Evolutionary conservation across 2,888 invertebrate species (phyloP).

Genomic region (Acanthoscelides obtectus): DNA sequence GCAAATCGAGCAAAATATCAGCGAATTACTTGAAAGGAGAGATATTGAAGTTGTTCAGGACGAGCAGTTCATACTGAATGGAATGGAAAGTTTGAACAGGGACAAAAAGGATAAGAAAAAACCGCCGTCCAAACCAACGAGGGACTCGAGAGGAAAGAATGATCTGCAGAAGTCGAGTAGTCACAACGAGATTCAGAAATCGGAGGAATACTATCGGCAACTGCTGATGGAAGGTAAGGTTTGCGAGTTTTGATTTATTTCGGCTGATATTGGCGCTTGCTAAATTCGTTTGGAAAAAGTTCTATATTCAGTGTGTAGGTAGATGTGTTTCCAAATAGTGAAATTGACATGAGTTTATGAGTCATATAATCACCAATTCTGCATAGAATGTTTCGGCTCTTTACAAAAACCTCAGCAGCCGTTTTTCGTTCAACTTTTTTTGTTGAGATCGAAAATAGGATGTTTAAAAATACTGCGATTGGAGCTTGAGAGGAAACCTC

Average conservation of each 20-base stretch:
- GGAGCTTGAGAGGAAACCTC: no score
- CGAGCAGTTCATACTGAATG: slow-evolving; percentile 42
- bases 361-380: no score
- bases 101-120: slow-evolving; percentile 46
- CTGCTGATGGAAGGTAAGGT: slow-evolving; percentile 43
- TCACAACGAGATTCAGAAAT: slow-evolving; percentile 56
- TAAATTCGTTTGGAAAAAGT: no score
- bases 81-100: slow-evolving; percentile 46
- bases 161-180: slow-evolving; percentile 60
- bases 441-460: no score
- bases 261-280: no score
- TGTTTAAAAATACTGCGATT: no score
- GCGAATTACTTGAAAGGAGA: slow-evolving; percentile 56
- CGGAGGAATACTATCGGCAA: slow-evolving; percentile 44
- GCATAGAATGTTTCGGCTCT: no score
- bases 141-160: slow-evolving; percentile 45
- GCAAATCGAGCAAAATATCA: slow-evolving; percentile 69
- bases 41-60: slow-evolving; percentile 43
- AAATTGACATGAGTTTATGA: no score
- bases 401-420: no score
- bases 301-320: no score
- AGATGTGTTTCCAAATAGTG: no score
- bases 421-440: no score
- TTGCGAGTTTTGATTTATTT: neutral
- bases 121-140: slow-evolving; percentile 34